A percentile compares a stretch with the other conserved stretches of the same genome.
These are phyloP conservation scores for Mugil cephalus DNA, from an alignment of 2,113 vertebrate species.

Conservation along the genomic window DNA sequence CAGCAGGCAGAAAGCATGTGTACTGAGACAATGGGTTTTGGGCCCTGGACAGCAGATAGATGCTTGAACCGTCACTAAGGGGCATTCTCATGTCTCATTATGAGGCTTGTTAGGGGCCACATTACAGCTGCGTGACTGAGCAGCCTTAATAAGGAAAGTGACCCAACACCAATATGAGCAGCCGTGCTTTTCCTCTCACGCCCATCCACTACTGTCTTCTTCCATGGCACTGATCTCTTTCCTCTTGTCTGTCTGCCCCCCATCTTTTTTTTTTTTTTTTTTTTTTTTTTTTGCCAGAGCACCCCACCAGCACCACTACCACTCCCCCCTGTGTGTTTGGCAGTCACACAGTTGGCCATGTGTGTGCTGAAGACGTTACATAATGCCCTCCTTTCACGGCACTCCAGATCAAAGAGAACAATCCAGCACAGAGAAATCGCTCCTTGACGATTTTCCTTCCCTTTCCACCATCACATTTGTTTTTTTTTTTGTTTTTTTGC, in stretches of 20 bases:
- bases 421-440: constrained; percentile 75
- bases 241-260: constrained; percentile 51
- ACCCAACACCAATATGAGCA: constrained; percentile 69
- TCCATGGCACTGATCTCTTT: constrained; percentile 50
- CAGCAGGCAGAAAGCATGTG: constrained; percentile 29
- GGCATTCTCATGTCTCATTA: constrained; percentile 76
- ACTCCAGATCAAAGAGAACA: constrained; percentile 82
- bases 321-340: constrained; percentile 73
- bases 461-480: constrained; percentile 61
- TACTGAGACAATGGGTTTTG: constrained; percentile 38
- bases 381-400: constrained; percentile 81
- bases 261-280: no score
- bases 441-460: constrained; percentile 73
- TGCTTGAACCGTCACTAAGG: constrained; percentile 69
- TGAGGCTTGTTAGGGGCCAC: constrained; percentile 63
- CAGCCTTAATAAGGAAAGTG: constrained; percentile 79
- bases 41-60: constrained; percentile 62
- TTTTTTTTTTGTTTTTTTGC: no score
- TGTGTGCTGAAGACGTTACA: constrained; percentile 85
- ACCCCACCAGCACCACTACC: constrained; percentile 38
- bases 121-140: constrained; percentile 69
- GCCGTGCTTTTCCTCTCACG: constrained; percentile 57
- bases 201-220: constrained; percentile 51
- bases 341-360: constrained; percentile 86
- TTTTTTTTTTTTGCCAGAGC: constrained; percentile 56